These are phyloP conservation scores for Aurelia sp. DNA, from an alignment of 30 jellyfish, hydroid and myxozoan genomes.

Conservation along the genomic window DNA sequence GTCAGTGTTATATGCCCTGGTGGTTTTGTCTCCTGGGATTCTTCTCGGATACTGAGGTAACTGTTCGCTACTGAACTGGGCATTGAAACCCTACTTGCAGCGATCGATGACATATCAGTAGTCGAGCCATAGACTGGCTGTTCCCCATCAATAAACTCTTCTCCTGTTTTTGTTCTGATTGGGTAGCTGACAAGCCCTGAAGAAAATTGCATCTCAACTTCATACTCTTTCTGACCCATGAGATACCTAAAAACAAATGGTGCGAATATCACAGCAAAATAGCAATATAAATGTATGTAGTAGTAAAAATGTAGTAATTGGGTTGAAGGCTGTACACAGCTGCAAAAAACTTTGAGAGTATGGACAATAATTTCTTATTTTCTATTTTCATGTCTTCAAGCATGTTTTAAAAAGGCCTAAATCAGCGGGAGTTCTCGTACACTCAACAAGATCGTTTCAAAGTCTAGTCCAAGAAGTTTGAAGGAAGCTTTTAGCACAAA, in stretches of 20 bases:
- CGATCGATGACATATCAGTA: constrained; percentile 52
- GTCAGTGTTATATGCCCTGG: constrained; percentile 48
- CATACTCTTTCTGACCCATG: constrained; percentile 97
- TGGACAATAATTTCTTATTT: too few relatives aligned
- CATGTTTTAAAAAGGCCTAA: too few relatives aligned
- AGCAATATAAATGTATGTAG: too few relatives aligned
- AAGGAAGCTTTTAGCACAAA: too few relatives aligned
- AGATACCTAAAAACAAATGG: constrained; percentile 58
- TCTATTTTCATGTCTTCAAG: too few relatives aligned
- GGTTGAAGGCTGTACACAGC: too few relatives aligned
- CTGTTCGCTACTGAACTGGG: constrained; percentile 39
- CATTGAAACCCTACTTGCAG: constrained; percentile 63
- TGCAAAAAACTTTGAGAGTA: too few relatives aligned
- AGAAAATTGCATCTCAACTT: constrained; percentile 94
- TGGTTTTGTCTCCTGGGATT: constrained; percentile 5
- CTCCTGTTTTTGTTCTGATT: constrained; percentile 75
- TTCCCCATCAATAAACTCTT: constrained; percentile 89
- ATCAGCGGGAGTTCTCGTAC: too few relatives aligned
- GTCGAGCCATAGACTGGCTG: constrained; percentile 62
- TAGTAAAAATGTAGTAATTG: too few relatives aligned
- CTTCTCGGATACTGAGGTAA: constrained; percentile 15
- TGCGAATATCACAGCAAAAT: background rate
- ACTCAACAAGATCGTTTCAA: too few relatives aligned
- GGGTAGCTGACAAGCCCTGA: constrained; percentile 92
- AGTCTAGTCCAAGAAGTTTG: too few relatives aligned